Base-by-base conservation (phyloP, 1,140 invertebrate genomes). In the Cheumatopsyche charites region DNA sequence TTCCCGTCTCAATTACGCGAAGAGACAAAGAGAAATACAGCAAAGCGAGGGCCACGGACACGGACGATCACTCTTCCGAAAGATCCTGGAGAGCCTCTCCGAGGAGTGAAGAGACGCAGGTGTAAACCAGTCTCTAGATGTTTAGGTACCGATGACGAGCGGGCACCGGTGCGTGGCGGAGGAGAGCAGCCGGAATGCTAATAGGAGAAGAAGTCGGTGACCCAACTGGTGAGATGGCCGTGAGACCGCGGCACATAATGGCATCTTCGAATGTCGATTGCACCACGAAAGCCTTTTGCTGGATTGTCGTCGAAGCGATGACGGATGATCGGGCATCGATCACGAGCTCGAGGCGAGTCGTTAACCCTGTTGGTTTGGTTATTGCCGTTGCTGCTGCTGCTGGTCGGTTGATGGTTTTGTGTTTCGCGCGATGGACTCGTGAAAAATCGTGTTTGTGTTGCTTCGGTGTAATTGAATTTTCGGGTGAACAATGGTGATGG, bases 171-270 rank as follows among this genome's bases (percentile, higher is more conserved):
- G 55, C 55, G 55, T 58, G 55, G 55, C 21, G 55, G 17, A 58
- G 23, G 55, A 58, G 55, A 58, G 55, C 55, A 58, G 55, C 55
- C 21, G 55, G 55, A 58, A 58, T 58, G 55, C 55, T 58, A 58
- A 58, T 58, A 58, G 55, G n/a, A n/a, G n/a, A 58, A 58, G 55
- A 58, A 58, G 55, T 58, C 55, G 55, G 55, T 58, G 55, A 58
- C 55, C 55, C 25, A 58, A 19, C 55, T 58, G 55, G 21, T 19
- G 23, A 58, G 23, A 58, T 58, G 55, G 55, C 55, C 55, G 55
- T 58, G 55, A 58, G 55, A 58, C 55, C 55, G 13, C 21, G 29
- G 3, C 29, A 19, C 17, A 23, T 58, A 25, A 58, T 58, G 23
- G 21, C 55, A 58, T 58, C 55, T 58, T 58, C 55, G 25, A 58